phyloP scores from a whole-genome alignment of 2,888 invertebrate species.

The Lepidocyrtoides sp. region DNA sequence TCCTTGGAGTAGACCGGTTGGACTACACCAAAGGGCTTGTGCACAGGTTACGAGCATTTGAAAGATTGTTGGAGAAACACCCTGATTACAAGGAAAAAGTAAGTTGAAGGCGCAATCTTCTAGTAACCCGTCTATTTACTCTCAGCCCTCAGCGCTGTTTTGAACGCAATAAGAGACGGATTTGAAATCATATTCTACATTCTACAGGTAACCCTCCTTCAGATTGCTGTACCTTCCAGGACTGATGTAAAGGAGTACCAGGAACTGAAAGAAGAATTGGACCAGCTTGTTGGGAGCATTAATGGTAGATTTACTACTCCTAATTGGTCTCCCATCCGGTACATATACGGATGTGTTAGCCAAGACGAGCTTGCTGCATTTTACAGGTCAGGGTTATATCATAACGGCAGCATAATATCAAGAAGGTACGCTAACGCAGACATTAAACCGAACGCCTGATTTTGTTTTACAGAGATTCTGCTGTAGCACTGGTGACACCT shows the following conservation, averaged over 20 bases:
- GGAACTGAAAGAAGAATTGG: conserved; percentile 96
- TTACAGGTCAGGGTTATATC: too few species aligned
- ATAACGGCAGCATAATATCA: too few species aligned
- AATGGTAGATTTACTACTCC: conserved; percentile 96
- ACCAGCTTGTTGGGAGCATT: conserved; percentile 95
- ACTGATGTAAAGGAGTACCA: conserved; percentile 97
- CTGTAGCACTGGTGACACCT: conserved; percentile 95
- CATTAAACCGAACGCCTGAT: too few species aligned
- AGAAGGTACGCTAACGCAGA: not conserved
- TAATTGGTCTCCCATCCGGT: conserved; percentile 96
- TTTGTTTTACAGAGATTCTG: conserved; percentile 89
- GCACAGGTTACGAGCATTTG: conserved; percentile 94
- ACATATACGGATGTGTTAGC: conserved; percentile 95
- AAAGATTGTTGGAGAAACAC: conserved; percentile 92
- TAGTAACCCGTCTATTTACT: too few species aligned
- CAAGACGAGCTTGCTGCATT: conserved; percentile 95
- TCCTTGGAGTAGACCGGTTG: conserved; percentile 95
- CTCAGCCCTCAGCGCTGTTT: too few species aligned
- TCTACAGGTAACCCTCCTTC: conserved; percentile 89
- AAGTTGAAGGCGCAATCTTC: not conserved
- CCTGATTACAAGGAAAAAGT: conserved; percentile 95
- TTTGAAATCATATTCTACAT: not conserved
- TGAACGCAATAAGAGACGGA: not conserved
- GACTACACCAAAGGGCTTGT: conserved; percentile 97
- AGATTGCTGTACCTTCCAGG: conserved; percentile 95